Conservation (phyloP, 2,113 vertebrate genomes). For the Parus major region DNA sequence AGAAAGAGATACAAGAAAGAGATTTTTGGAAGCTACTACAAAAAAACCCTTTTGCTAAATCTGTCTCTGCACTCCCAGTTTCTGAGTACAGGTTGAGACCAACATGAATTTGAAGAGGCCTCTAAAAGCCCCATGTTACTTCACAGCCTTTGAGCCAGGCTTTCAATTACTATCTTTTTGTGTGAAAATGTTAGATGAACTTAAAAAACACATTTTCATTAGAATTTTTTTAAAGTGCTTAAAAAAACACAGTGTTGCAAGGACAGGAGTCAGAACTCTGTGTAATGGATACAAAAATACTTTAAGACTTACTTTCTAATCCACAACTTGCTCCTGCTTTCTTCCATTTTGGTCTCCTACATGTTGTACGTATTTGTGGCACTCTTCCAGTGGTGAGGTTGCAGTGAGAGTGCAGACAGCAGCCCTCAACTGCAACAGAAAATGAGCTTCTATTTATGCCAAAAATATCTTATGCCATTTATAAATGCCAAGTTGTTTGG, state of each 20-base stretch:
- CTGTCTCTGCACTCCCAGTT: background rate
- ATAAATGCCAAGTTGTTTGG: background rate
- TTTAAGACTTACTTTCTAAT: background rate
- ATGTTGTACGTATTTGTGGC: accelerated
- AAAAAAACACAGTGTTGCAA: background rate
- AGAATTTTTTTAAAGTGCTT: background rate
- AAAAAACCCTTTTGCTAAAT: background rate
- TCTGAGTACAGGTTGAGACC: background rate
- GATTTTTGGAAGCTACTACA: background rate
- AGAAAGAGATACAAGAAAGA: background rate
- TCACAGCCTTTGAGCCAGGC: background rate
- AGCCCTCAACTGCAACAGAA: background rate
- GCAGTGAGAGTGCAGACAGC: background rate
- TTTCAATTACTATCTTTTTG: background rate
- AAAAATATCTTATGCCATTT: background rate
- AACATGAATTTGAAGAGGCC: background rate
- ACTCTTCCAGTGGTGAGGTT: background rate
- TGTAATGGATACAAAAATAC: background rate
- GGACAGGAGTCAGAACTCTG: background rate
- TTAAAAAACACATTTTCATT: background rate
- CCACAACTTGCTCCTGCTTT: background rate
- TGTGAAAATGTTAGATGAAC: background rate
- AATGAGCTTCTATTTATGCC: background rate
- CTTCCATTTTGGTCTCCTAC: background rate
- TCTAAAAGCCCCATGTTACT: background rate